A percentile compares a stretch with the other conserved stretches of the same genome.
Evolutionary conservation across 2,113 vertebrate genomes (phyloP).

Genomic region (Bambusicola thoracicus): DNA sequence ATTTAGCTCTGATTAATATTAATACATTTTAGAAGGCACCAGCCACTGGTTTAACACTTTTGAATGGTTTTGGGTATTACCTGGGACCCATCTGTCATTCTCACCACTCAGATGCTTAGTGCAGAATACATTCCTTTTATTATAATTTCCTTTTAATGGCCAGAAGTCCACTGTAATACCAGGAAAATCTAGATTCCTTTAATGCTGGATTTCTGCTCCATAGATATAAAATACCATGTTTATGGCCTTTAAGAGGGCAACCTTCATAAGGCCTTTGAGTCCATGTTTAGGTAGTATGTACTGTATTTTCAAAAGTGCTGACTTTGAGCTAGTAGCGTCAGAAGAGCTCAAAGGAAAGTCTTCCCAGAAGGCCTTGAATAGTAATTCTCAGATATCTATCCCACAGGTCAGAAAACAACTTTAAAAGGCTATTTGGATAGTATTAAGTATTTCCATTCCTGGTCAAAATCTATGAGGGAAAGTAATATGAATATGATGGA

Average conservation of each 20-base stretch:
- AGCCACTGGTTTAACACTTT: neutral
- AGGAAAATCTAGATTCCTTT: neutral
- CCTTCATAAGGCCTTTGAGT: neutral
- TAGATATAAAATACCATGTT: neutral
- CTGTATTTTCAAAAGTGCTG: neutral
- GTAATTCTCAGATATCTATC: neutral
- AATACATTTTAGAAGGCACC: neutral
- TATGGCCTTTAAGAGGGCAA: neutral
- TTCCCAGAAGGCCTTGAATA: neutral
- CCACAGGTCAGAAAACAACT: neutral
- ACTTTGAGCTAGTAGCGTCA: neutral
- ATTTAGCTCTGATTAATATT: neutral
- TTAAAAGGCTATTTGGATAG: neutral
- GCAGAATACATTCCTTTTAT: neutral
- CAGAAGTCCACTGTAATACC: neutral
- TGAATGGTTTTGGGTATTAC: neutral
- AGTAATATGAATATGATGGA: neutral
- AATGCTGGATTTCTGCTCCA: neutral
- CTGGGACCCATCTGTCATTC: neutral
- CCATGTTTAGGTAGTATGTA: neutral
- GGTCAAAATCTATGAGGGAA: neutral
- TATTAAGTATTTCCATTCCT: neutral
- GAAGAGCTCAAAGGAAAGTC: neutral
- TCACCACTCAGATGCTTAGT: neutral
- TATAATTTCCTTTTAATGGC: neutral